Percentiles rank a stretch among this genome's conserved stretches.
phyloP scores from a whole-genome alignment of 2,888 invertebrate genomes.

The Tipula lateralis region DNA sequence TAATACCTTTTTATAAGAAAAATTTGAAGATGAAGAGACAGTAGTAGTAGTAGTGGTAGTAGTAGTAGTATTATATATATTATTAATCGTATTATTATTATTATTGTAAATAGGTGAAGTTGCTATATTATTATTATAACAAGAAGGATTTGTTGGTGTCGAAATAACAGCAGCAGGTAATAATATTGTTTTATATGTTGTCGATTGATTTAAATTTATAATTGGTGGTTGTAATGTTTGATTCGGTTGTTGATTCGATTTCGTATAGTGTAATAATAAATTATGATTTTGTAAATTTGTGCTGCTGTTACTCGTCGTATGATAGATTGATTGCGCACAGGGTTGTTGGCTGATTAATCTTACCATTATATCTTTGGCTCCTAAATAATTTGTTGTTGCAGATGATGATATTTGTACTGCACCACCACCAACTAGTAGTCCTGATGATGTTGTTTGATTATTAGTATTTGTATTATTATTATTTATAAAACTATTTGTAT shows the following conservation, averaged over 20 bases:
- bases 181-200: conserved; percentile 30
- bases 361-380: conserved; percentile 37
- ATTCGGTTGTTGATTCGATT: conserved; percentile 38
- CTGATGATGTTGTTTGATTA: conserved; percentile 19
- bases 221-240: conserved; percentile 38
- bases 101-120: conserved; percentile 12
- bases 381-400: conserved; percentile 32
- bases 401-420: conserved; percentile 15
- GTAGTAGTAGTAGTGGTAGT: conserved; percentile 31
- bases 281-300: conserved; percentile 2
- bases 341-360: conserved; percentile 31
- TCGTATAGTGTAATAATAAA: conserved; percentile 25
- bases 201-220: conserved; percentile 25
- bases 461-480: conserved; percentile 25
- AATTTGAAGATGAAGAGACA: conserved; percentile 49
- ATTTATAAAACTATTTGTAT: conserved; percentile 5
- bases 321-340: neutral
- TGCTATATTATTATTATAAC: neutral
- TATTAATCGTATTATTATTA: conserved; percentile 37
- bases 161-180: conserved; percentile 36
- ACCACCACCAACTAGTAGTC: neutral
- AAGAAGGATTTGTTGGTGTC: conserved; percentile 35
- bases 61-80: conserved; percentile 43
- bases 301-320: neutral
- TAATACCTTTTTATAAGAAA: conserved; percentile 39